phyloP scores from a whole-genome alignment of 2,113 vertebrate species.

The Danionella cerebrum region DNA sequence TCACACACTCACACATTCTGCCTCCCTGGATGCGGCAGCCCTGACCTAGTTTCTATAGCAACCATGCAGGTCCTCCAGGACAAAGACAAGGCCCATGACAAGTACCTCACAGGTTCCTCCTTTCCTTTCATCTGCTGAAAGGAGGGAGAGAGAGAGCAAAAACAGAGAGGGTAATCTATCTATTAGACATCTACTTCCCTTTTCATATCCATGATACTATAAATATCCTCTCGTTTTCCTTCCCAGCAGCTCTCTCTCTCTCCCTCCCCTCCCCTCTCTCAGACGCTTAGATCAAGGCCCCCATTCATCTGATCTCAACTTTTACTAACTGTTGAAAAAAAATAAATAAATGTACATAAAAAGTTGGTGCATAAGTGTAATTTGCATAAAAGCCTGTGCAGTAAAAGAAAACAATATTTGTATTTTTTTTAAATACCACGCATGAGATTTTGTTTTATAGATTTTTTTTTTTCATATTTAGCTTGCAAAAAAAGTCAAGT shows the following conservation, averaged over 20 bases:
- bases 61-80: slow-evolving; percentile 36
- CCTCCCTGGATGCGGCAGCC: slow-evolving; percentile 47
- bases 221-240: background rate
- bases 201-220: background rate
- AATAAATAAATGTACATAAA: too few relatives aligned
- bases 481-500: too few relatives aligned
- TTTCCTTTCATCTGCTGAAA: slow-evolving; percentile 22
- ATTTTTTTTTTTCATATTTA: too few relatives aligned
- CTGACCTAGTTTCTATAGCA: slow-evolving; percentile 63
- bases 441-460: too few relatives aligned
- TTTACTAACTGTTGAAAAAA: too few relatives aligned
- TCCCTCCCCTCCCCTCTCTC: background rate
- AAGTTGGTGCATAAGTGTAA: too few relatives aligned
- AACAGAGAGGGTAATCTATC: background rate
- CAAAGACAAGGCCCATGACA: slow-evolving; percentile 33
- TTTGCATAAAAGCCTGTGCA: too few relatives aligned
- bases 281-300: background rate
- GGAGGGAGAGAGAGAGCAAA: background rate
- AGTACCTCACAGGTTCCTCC: slow-evolving; percentile 33
- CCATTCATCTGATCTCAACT: background rate
- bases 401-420: too few relatives aligned
- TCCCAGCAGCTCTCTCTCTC: background rate
- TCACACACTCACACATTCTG: slow-evolving; percentile 34
- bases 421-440: too few relatives aligned
- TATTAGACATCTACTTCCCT: background rate